Evolutionary conservation across 2,113 vertebrate genomes (phyloP).

Genomic region (Oreochromis niloticus): DNA sequence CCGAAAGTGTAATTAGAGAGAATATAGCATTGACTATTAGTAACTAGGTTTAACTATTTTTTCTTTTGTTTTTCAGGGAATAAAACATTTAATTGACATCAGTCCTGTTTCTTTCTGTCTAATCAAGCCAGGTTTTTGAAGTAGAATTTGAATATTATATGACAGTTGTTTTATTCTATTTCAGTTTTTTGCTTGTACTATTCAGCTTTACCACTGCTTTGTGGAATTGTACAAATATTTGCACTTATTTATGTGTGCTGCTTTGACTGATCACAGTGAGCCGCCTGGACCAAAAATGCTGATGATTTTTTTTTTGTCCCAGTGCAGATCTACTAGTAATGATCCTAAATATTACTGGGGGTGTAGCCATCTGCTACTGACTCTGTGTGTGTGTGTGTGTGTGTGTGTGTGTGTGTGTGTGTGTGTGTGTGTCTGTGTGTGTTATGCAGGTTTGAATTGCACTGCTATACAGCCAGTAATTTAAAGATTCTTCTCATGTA

Average conservation of each 20-base stretch:
- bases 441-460: background rate
- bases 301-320: background rate
- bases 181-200: background rate
- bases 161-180: background rate
- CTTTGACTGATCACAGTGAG: background rate
- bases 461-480: background rate
- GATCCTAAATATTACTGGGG: background rate
- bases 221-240: background rate
- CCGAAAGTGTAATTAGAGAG: background rate
- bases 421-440: background rate
- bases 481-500: background rate
- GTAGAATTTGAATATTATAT: background rate
- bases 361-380: background rate
- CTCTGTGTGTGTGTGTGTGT: background rate
- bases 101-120: background rate
- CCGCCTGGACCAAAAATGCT: fast-evolving
- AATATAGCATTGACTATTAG: background rate
- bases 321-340: background rate
- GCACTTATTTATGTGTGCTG: background rate
- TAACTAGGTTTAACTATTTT: background rate
- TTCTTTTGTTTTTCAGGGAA: background rate
- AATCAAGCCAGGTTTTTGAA: background rate
- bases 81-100: background rate
- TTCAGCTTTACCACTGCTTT: background rate
- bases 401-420: background rate